Evolutionary conservation across 2,797 vertebrate genomes (phyloP), one percentile per base, ranked within the genome.

Genomic region (Capromys pilorides): DNA sequence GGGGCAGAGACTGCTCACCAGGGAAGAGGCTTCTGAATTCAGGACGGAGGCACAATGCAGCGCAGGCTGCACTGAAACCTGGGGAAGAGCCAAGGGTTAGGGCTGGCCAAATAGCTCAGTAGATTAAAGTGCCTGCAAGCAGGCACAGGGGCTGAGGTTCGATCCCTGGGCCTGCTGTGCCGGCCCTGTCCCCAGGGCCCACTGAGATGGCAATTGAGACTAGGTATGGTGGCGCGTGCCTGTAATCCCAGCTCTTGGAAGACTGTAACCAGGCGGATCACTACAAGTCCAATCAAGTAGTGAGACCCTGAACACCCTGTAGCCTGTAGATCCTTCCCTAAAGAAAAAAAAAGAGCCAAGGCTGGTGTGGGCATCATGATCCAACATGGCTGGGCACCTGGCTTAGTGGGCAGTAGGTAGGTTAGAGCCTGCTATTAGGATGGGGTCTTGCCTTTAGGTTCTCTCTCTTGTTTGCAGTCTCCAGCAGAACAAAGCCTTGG

Each of bases 401-500:
- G 22, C 69, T 26, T 22, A 5, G 33, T 33, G 13, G 12, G 9
- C 21, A 77, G 75, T 59, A 62, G 0, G 5, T n/a, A 71, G 61
- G 26, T 66, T 14, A 94, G 39, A 75, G 36, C 54, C 13, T n/a
- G 28, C 18, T 45, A 28, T 85, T 75, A 84, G 51, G 49, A 26
- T 51, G 9, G 19, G 10, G 4, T 22, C 51, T 26, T 39, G 26
- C 57, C 95, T 57, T 96, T 57, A 61, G 86, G 31, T 61, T 54
- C 31, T 81, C 61, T 57, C 0, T 18, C 22, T 59, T 45, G 78
- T 77, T 31, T 49, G 33, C 28, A 31, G 49, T 61, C 87, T 87
- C 33, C 54, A 85, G 61, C 45, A 91, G 92, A 91, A n/a, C n/a
- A 57, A 7, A 80, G 16, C 10, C 31, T 73, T 89, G 64, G 64